These are phyloP conservation scores for Ageneiosus marmoratus DNA, from an alignment of 2,113 vertebrate genomes.

Conservation along the genomic window DNA sequence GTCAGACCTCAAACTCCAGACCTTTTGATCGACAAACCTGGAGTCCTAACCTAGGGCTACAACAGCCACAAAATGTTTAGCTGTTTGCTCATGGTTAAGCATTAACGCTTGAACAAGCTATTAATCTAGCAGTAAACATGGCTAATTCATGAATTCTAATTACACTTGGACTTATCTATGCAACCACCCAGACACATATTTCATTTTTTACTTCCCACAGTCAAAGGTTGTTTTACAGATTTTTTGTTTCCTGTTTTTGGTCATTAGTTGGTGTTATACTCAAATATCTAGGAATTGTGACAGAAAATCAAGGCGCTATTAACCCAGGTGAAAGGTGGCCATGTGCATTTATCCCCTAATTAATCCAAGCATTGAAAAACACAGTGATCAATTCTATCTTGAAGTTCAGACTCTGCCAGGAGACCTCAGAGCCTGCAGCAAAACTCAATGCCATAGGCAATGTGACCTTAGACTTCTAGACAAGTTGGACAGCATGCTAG, in stretches of 20 bases:
- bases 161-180: slow-evolving; percentile 7
- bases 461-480: slow-evolving; percentile 22
- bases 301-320: slow-evolving; percentile 71
- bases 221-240: slow-evolving; percentile 6
- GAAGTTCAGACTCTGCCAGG: slow-evolving; percentile 32
- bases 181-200: slow-evolving; percentile 10
- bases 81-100: slow-evolving; percentile 48
- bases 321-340: slow-evolving; percentile 62
- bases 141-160: slow-evolving; percentile 39
- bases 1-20: too few species aligned
- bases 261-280: slow-evolving; percentile 41
- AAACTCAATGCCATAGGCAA: slow-evolving; percentile 12
- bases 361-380: slow-evolving; percentile 64
- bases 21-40: too few species aligned
- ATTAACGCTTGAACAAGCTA: slow-evolving; percentile 23
- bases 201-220: slow-evolving; percentile 21
- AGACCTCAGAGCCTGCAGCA: slow-evolving; percentile 16
- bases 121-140: slow-evolving; percentile 29
- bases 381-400: slow-evolving; percentile 60
- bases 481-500: neutral
- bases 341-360: slow-evolving; percentile 65
- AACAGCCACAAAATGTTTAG: too few species aligned
- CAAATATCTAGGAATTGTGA: slow-evolving; percentile 62
- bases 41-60: too few species aligned
- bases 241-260: slow-evolving; percentile 28